Evolutionary conservation across 2,797 vertebrate species (phyloP), one percentile per base, ranked within the genome.

Genomic region (Neoniphon sammara): DNA sequence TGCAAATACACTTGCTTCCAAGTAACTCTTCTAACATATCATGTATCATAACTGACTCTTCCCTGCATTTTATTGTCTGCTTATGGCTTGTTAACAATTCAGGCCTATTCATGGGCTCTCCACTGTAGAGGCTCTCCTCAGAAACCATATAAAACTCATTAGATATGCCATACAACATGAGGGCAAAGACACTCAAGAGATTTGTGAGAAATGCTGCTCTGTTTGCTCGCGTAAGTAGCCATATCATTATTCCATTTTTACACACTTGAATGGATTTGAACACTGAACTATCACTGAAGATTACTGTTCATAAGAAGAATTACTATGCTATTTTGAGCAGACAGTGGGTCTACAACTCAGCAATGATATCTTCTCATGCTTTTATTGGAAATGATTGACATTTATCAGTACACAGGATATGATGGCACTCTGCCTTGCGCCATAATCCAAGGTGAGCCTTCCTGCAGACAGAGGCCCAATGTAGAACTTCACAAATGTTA

Each of bases 171-270:
- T 18, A 50, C 25, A 46, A 2, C 60, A 50, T 59, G 7, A 8
- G 31, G 7, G 2, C 18, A 55, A 7, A 25, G 47, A 64, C 44
- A 36, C 20, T 34, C 7, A 55, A 56, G 31, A 42, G n/a, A 39
- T n/a, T 25, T 4, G 50, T 54, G 20, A 60, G 54, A 58, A 74
- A 71, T 31, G 25, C 46, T 62, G 34, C 47, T 68, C 23, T 5
- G 5, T 31, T 7, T 75, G 25, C 14, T 9, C 50, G n/a, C 27
- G 70, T 44, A 39, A 68, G 25, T 27, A 27, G 25, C 25, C 25
- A 74, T 31, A 64, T 18, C 30, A 66, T 79, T 7, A 36, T 36
- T 36, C 54, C 74, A 46, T 81, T 49, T 80, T 76, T 52, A 56
- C 23, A 78, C 15, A 23, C 36, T 53, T 31, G 18, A 77, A 9